Percentiles rank a stretch among this genome's conserved stretches.
These are phyloP conservation scores for Rhopilema esculentum DNA, from an alignment of 30 jellyfish, hydroid and myxozoan genomes.

Conservation along the genomic window DNA sequence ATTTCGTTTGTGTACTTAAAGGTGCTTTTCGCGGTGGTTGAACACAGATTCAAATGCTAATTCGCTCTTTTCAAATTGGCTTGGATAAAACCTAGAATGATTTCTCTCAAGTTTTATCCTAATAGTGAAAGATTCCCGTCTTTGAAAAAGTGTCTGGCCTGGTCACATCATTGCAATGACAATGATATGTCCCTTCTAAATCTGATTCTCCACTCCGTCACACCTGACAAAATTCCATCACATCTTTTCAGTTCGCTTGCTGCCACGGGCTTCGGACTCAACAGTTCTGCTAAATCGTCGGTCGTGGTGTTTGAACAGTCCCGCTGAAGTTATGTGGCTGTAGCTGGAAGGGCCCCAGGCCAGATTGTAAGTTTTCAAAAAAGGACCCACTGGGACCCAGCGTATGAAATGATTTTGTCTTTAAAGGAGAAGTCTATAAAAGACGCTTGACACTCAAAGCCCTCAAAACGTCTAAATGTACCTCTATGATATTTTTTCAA, in stretches of 20 bases:
- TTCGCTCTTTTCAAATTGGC: constrained; percentile 38
- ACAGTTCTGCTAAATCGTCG: no score
- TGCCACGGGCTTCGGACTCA: no score
- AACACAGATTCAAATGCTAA: constrained; percentile 60
- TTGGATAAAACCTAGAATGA: constrained; percentile 30
- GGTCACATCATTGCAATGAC: background rate
- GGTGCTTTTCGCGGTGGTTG: constrained; percentile 51
- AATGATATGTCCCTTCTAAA: background rate
- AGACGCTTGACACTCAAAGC: no score
- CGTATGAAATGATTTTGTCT: no score
- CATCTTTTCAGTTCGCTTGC: background rate
- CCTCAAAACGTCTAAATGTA: no score
- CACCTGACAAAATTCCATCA: background rate
- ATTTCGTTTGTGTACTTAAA: constrained; percentile 45
- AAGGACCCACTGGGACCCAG: no score
- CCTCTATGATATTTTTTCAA: no score
- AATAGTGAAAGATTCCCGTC: constrained; percentile 59
- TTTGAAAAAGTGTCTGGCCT: constrained; percentile 34
- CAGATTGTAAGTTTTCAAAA: no score
- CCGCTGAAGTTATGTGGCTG: no score
- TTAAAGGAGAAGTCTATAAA: no score
- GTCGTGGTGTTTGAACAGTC: no score
- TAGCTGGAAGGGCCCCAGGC: no score
- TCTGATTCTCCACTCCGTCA: background rate
- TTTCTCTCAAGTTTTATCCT: constrained; percentile 47